Base-by-base conservation (phyloP, 2,797 vertebrate genomes). In the Malurus splendens region DNA sequence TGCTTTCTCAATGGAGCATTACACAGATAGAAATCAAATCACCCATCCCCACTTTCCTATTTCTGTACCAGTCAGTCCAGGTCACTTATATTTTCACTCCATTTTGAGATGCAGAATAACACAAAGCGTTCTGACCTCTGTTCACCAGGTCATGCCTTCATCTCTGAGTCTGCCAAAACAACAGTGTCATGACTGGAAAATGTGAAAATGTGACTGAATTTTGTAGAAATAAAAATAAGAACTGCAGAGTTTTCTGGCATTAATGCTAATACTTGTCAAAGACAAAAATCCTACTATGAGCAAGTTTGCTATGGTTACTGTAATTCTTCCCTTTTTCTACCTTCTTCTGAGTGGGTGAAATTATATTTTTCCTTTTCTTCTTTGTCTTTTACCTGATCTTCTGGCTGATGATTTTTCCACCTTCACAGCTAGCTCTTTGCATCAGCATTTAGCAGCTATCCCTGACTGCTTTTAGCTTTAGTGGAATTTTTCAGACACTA, bases 21-120 rank as follows among this genome's bases (percentile, higher is more conserved):
- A n/a, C 81, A 68, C 7, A 65, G 84, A 74, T 85, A 85, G 61
- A 82, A 94, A 95, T 92, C 88, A 65, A 90, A 95, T 93, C 65
- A 82, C 20, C 47, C 65, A 54, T 82, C 38, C 65, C 38, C 25
- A 57, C 51, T 85, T 84, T 65, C 65, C 75, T 90, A 44, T 59
- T 93, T 94, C 88, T 82, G 56, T 48, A 55, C 14, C 47, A 36
- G 7, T 80, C 47, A 41, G 42, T 55, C 78, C 39, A 54, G 61
- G 47, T 83, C 82, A 85, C 62, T 90, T 54, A 41, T 11, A 89
- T 87, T 95, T 93, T 85, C 79, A 57, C 20, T 87, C 28, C 30
- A 62, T 62, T 94, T 81, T 87, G 60, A 78, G 56, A 70, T 73
- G 44, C 14, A 89, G 52, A 90, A 72, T 56, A 60, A 92, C 89